Conservation (phyloP, 2,113 vertebrate species). For the Silurus glanis region DNA sequence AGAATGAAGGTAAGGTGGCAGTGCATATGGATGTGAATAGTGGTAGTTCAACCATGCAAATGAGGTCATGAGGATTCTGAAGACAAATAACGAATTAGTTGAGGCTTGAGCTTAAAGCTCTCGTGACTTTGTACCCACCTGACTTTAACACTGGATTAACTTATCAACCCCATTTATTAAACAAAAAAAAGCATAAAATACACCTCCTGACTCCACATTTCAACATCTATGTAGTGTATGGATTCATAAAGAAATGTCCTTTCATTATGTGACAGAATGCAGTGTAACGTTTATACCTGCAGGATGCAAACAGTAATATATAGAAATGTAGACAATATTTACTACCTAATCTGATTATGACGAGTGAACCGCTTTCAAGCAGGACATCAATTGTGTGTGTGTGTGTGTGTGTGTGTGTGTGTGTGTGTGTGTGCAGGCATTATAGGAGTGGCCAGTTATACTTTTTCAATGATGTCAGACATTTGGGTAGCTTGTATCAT, state of each 20-base stretch:
- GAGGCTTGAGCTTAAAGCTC: neutral
- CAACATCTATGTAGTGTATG: neutral
- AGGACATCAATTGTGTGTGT: neutral
- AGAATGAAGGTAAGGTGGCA: no score
- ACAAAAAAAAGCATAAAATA: neutral
- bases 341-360: constrained; percentile 37
- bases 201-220: neutral
- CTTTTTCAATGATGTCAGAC: constrained; percentile 29
- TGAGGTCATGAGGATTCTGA: neutral
- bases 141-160: neutral
- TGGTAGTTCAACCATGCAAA: no score
- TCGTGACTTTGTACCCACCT: neutral
- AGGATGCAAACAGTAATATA: neutral
- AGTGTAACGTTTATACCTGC: neutral
- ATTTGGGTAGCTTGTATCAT: neutral
- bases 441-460: constrained; percentile 30
- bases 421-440: neutral
- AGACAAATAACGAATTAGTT: neutral
- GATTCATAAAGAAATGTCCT: neutral
- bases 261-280: neutral
- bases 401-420: constrained; percentile 17
- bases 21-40: no score
- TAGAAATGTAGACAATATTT: neutral
- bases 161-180: neutral
- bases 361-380: constrained; percentile 30